Conservation (phyloP, 2,113 vertebrate species). For the Cinclus mexicanus region DNA sequence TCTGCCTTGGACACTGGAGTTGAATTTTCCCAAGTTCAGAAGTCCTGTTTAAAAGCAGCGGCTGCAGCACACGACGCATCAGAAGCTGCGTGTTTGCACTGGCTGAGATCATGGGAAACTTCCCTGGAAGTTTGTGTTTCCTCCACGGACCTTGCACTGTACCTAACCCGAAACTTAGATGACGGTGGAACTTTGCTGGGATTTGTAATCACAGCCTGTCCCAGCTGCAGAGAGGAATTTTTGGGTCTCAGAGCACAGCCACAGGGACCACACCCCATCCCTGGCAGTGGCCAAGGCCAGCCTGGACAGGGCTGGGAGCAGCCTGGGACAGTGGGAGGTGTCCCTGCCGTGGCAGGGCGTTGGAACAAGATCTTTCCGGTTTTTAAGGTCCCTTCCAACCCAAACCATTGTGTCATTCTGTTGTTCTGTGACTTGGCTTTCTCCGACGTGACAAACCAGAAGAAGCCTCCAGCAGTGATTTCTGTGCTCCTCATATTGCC, state of each 20-base stretch:
- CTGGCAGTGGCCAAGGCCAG: not conserved
- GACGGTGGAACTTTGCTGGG: not conserved
- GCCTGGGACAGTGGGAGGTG: fast-evolving
- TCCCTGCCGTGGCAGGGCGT: not conserved
- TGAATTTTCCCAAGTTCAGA: not conserved
- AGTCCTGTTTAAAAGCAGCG: not conserved
- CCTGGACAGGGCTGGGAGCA: not conserved
- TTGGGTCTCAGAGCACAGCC: not conserved
- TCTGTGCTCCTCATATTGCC: not conserved
- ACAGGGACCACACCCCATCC: no score
- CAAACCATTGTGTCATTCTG: not conserved
- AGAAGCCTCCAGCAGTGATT: not conserved
- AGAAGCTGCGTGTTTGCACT: not conserved
- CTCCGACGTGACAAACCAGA: not conserved
- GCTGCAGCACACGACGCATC: not conserved
- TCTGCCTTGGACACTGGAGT: not conserved
- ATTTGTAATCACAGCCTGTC: not conserved
- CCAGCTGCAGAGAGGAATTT: not conserved
- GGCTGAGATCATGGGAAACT: not conserved
- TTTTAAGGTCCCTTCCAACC: not conserved
- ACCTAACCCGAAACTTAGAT: not conserved
- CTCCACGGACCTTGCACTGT: not conserved
- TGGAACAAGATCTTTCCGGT: not conserved
- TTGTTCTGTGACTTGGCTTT: not conserved
- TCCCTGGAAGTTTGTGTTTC: not conserved